Evolutionary conservation across 2,797 vertebrate genomes (phyloP).

Genomic region (Rhynchotus rufescens): DNA sequence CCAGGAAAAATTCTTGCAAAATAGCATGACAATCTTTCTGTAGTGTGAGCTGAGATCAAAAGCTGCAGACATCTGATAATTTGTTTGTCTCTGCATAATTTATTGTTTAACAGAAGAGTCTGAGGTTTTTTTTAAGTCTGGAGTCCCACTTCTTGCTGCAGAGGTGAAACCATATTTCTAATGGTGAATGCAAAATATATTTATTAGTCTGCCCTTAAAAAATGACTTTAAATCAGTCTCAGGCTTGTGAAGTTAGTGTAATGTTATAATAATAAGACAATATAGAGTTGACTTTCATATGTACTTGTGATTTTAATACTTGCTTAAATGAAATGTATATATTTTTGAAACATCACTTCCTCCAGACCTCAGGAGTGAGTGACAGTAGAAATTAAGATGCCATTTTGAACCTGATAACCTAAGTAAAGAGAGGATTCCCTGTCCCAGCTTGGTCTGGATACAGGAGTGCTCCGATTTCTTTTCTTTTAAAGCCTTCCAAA

Average conservation of each 20-base stretch:
- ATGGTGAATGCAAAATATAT: background rate
- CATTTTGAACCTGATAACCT: conserved; percentile 21
- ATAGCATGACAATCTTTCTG: background rate
- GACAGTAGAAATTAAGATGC: background rate
- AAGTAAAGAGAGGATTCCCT: background rate
- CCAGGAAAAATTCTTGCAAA: background rate
- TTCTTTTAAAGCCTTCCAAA: conserved; percentile 53
- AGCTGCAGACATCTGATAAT: background rate
- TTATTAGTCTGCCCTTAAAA: conserved; percentile 20
- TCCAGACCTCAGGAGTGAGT: background rate
- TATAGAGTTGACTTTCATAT: background rate
- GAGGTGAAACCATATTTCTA: background rate
- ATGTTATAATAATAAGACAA: background rate
- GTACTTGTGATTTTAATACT: background rate
- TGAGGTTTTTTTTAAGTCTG: background rate
- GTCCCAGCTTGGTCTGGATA: conserved; percentile 28
- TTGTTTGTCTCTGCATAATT: conserved; percentile 26
- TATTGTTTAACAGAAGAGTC: conserved; percentile 26
- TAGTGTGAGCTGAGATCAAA: background rate
- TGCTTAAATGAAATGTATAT: background rate
- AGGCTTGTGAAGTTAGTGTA: background rate
- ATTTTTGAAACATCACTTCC: background rate
- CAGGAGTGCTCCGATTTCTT: conserved; percentile 6
- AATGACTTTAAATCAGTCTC: background rate
- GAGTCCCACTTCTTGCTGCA: background rate